phyloP scores from a whole-genome alignment of 1,140 invertebrate genomes.

The Rhopalosiphum padi region DNA sequence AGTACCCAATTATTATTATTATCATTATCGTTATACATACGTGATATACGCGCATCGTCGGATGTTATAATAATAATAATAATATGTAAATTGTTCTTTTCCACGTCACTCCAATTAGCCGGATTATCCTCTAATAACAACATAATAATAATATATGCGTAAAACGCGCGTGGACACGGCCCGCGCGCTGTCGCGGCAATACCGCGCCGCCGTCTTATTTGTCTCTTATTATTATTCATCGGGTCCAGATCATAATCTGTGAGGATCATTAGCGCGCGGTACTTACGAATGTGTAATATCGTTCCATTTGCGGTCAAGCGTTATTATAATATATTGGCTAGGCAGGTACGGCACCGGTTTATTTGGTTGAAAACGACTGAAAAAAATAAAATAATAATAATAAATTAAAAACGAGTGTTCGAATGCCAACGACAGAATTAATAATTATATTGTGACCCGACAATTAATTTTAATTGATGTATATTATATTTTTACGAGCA shows the following conservation, averaged over 20 bases:
- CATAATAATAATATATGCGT: neutral
- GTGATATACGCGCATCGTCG: neutral
- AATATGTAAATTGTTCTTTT: neutral
- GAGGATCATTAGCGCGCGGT: neutral
- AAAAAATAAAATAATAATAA: neutral
- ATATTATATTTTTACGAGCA: neutral
- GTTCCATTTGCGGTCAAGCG: neutral
- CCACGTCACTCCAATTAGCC: slow-evolving; percentile 6
- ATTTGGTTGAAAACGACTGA: neutral
- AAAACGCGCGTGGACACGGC: neutral
- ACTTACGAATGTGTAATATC: neutral
- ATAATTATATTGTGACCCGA: neutral
- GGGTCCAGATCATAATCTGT: neutral
- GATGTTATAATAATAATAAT: neutral
- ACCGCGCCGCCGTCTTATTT: neutral
- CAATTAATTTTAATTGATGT: slow-evolving; percentile 6
- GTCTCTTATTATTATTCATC: slow-evolving; percentile 13
- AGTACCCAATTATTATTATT: neutral
- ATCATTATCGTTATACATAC: neutral
- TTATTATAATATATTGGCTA: neutral
- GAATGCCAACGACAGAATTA: slow-evolving; percentile 13
- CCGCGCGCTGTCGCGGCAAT: neutral
- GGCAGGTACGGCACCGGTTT: neutral
- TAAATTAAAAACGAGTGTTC: neutral
- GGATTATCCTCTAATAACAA: neutral